These are phyloP conservation scores for Caerostris extrusa DNA, from an alignment of 1,140 invertebrate species.

Conservation along the genomic window DNA sequence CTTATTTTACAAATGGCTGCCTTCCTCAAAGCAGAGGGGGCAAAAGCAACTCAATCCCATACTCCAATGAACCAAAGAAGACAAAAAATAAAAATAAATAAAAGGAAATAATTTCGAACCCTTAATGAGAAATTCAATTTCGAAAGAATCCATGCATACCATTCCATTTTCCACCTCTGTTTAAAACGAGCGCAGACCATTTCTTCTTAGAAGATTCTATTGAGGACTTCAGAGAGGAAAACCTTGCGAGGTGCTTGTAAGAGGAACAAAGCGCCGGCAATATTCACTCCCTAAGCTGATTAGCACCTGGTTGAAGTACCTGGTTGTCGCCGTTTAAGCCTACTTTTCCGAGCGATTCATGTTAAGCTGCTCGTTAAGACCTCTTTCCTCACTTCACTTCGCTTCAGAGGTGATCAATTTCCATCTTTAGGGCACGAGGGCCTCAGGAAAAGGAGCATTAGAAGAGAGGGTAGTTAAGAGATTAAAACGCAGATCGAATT, in stretches of 20 bases:
- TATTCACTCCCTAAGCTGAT: slow-evolving; percentile 58
- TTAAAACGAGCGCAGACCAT: background rate
- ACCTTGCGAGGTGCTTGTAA: background rate
- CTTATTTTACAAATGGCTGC: background rate
- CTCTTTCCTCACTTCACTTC: slow-evolving; percentile 47
- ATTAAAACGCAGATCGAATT: slow-evolving; percentile 53
- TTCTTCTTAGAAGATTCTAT: background rate
- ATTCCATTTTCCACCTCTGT: background rate
- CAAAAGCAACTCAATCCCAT: background rate
- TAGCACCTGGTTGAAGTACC: slow-evolving; percentile 70
- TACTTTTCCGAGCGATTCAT: slow-evolving; percentile 67
- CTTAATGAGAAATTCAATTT: slow-evolving; percentile 71
- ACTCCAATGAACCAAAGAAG: slow-evolving; percentile 16
- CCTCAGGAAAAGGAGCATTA: background rate
- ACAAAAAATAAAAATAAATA: background rate
- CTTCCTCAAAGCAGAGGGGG: background rate
- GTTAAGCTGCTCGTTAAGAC: slow-evolving; percentile 71
- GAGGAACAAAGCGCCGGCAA: slow-evolving; percentile 46
- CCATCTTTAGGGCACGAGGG: slow-evolving; percentile 25
- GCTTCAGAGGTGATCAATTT: slow-evolving; percentile 45
- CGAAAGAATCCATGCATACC: slow-evolving; percentile 31
- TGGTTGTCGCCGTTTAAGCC: slow-evolving; percentile 69
- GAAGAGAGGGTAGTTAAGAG: slow-evolving; percentile 14
- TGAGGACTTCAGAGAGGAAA: background rate
- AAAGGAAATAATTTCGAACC: background rate